Evolutionary conservation across 1,140 invertebrate species (phyloP).

Genomic region (Vanessa tameamea): DNA sequence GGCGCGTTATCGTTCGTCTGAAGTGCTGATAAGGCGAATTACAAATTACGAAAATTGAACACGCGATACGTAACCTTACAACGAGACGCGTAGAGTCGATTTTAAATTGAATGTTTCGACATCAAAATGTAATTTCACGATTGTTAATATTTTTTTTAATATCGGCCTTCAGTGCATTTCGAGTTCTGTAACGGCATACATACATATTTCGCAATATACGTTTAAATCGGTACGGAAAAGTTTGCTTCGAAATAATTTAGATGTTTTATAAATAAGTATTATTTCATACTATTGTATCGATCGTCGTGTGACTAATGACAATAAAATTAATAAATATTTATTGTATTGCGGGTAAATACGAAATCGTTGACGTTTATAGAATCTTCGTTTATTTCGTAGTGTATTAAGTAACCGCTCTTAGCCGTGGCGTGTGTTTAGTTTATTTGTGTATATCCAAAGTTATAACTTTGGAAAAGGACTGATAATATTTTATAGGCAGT

Average conservation of each 20-base stretch:
- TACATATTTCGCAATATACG: background rate
- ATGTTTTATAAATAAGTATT: background rate
- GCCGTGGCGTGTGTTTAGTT: background rate
- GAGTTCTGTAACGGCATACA: background rate
- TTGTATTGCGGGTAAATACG: slow-evolving; percentile 24
- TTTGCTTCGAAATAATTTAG: background rate
- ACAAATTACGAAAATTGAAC: too few relatives aligned
- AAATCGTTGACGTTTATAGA: slow-evolving; percentile 12
- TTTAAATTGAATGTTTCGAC: background rate
- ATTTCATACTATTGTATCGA: background rate
- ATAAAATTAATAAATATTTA: background rate
- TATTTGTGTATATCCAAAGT: background rate
- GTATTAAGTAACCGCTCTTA: too few relatives aligned
- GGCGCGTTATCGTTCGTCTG: slow-evolving; percentile 8
- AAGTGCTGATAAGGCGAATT: too few relatives aligned
- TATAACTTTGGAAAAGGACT: too few relatives aligned
- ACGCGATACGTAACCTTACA: background rate
- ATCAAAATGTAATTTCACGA: background rate
- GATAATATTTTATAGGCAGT: too few relatives aligned
- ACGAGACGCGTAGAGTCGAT: background rate
- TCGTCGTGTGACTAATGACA: too few relatives aligned
- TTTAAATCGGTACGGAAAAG: background rate
- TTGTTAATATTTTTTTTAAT: background rate
- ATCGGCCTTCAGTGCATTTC: background rate
- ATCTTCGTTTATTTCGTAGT: background rate